phyloP scores from a whole-genome alignment of 2,888 invertebrate species.

The Psylliodes chrysocephalus region DNA sequence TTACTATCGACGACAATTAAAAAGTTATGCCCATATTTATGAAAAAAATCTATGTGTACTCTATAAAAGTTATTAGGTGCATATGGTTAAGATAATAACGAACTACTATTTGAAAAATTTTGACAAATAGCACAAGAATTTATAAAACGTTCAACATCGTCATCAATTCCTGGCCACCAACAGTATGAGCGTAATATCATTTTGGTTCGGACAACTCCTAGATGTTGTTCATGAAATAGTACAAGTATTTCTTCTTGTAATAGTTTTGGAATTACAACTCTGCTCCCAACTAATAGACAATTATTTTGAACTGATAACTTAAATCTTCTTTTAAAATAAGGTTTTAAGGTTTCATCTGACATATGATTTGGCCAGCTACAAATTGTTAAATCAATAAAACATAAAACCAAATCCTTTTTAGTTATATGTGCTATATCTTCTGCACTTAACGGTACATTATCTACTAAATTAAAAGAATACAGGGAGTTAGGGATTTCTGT shows the following conservation, averaged over 20 bases:
- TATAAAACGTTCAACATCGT: no score
- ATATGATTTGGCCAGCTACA: constrained; percentile 35
- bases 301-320: constrained; percentile 37
- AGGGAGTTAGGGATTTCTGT: no score
- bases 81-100: constrained; percentile 38
- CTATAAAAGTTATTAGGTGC: constrained; percentile 37
- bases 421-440: no score
- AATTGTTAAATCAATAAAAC: no score
- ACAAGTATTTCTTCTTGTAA: constrained; percentile 29
- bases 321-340: constrained; percentile 34
- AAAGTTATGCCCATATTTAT: constrained; percentile 29
- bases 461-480: no score
- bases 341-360: constrained; percentile 28
- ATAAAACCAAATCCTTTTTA: background rate
- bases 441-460: no score
- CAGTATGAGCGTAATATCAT: no score
- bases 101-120: constrained; percentile 36
- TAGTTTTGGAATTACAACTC: constrained; percentile 29
- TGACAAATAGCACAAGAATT: constrained; percentile 38
- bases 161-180: constrained; percentile 44
- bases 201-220: constrained; percentile 43
- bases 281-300: constrained; percentile 38
- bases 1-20: constrained; percentile 41
- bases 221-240: constrained; percentile 42
- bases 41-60: constrained; percentile 41